Conservation (phyloP, 1,140 invertebrate species). For the Hestina assimilis region DNA sequence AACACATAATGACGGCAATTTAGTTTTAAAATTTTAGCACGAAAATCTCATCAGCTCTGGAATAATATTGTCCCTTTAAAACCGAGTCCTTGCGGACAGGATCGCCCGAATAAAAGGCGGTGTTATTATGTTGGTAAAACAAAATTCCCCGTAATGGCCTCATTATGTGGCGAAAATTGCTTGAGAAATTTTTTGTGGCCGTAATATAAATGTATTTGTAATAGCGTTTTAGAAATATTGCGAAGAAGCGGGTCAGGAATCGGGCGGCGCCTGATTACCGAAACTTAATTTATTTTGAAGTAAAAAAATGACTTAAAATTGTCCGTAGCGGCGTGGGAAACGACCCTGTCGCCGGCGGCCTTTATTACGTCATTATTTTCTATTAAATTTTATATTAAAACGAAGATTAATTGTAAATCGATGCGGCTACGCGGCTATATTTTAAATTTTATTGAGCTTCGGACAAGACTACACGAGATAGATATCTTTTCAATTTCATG, state of each 20-base stretch:
- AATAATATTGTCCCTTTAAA: conserved; percentile 74
- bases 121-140: conserved; percentile 78
- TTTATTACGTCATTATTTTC: conserved; percentile 77
- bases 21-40: conserved; percentile 73
- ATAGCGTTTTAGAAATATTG: conserved; percentile 77
- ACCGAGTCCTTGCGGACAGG: conserved; percentile 64
- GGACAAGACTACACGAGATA: conserved; percentile 1
- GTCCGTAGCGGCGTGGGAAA: conserved; percentile 71
- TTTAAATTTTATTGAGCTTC: conserved; percentile 14
- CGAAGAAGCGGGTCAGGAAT: conserved; percentile 67
- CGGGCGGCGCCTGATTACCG: conserved; percentile 70
- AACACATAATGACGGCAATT: conserved; percentile 71
- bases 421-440: conserved; percentile 31
- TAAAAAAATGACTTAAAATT: conserved; percentile 66
- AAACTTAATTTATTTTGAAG: conserved; percentile 77
- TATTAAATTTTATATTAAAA: conserved; percentile 75
- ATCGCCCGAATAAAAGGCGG: conserved; percentile 69
- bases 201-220: conserved; percentile 78
- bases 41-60: conserved; percentile 69
- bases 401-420: conserved; percentile 72
- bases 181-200: conserved; percentile 72
- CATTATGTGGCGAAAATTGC: conserved; percentile 78
- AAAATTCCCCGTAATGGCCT: conserved; percentile 77
- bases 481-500: conserved; percentile 2
- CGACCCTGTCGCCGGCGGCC: conserved; percentile 72